These are phyloP conservation scores for Listrodromus nycthemerus DNA, from an alignment of 2,888 invertebrate genomes.

Conservation along the genomic window DNA sequence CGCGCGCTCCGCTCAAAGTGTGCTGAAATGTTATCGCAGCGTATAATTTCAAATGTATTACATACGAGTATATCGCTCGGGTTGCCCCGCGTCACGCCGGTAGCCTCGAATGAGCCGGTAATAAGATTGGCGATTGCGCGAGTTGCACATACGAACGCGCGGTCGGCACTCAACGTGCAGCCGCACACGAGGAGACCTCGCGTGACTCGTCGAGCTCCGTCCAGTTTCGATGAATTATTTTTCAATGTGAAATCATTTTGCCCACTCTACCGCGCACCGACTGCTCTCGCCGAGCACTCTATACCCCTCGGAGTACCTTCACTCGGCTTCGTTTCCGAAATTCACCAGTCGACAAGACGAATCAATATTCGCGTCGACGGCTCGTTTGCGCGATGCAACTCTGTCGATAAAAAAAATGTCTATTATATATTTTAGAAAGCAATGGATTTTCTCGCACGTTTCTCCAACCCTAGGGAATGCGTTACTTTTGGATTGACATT, in stretches of 20 bases:
- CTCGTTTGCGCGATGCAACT: too few relatives aligned
- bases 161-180: not conserved
- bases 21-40: conserved; percentile 16
- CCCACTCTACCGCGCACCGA: conserved; percentile 9
- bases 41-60: conserved; percentile 55
- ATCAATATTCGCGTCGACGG: too few relatives aligned
- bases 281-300: conserved; percentile 5
- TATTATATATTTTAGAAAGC: too few relatives aligned
- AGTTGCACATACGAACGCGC: not conserved
- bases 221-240: conserved; percentile 49
- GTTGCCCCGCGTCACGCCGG: conserved; percentile 28
- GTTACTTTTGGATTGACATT: too few relatives aligned
- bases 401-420: too few relatives aligned
- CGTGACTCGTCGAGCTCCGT: conserved; percentile 46
- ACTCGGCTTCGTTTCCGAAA: not conserved
- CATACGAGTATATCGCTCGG: conserved; percentile 40
- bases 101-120: conserved; percentile 44
- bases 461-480: too few relatives aligned
- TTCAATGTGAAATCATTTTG: conserved; percentile 43
- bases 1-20: not conserved
- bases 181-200: conserved; percentile 5
- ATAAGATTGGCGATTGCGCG: conserved; percentile 53
- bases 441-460: too few relatives aligned
- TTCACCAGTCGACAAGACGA: not conserved
- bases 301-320: not conserved